phyloP scores from a whole-genome alignment of 30 jellyfish, hydroid and myxozoan species.

The Clytia hemisphaerica region DNA sequence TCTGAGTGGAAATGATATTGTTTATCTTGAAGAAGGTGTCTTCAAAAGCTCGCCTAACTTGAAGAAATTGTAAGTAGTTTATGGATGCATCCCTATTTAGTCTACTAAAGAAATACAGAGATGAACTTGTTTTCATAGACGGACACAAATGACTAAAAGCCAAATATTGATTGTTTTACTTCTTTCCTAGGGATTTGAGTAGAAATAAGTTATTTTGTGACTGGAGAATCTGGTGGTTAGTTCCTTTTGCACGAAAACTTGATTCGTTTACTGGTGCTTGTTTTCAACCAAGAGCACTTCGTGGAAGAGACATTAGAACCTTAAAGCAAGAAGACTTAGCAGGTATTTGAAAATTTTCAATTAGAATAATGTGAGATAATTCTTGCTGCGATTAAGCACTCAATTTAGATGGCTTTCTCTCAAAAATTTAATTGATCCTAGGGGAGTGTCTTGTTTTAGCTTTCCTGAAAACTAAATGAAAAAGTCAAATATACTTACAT shows the following conservation, averaged over 20 bases:
- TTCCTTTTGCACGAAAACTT: constrained; percentile 54
- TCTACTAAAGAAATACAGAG: too few species aligned
- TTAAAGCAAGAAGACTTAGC: constrained; percentile 59
- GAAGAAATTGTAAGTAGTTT: constrained; percentile 62
- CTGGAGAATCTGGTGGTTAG: constrained; percentile 98
- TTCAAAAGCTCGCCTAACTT: constrained; percentile 37
- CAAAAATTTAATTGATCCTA: not conserved
- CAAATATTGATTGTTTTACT: not conserved
- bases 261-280: constrained; percentile 69
- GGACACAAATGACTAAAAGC: not conserved
- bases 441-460: not conserved
- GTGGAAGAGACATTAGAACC: constrained; percentile 58
- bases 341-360: constrained; percentile 44
- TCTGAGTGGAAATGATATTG: constrained; percentile 82
- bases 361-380: not conserved
- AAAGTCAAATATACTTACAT: too few species aligned
- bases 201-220: constrained; percentile 84
- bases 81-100: too few species aligned
- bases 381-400: too few species aligned
- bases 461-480: too few species aligned
- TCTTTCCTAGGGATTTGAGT: constrained; percentile 55
- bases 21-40: constrained; percentile 57
- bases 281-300: constrained; percentile 73
- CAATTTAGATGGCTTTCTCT: not conserved
- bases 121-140: too few species aligned